Percentiles rank a stretch among this genome's conserved stretches.
phyloP scores from a whole-genome alignment of 92 coral and sea anemone genomes.

The Anthopleura xanthogrammica region DNA sequence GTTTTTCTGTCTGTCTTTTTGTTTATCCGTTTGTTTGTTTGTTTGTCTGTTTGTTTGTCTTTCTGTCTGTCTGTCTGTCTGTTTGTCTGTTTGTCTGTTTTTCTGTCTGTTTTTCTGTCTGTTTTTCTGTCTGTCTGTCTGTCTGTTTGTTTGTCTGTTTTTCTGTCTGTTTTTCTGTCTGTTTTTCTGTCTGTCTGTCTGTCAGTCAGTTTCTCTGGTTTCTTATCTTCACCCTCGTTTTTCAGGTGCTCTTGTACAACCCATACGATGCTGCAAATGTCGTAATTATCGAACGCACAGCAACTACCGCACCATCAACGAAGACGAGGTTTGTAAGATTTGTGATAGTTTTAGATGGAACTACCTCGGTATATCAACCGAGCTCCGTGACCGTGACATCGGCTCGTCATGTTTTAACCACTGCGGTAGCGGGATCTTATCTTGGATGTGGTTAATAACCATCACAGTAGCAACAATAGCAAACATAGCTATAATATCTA shows the following conservation, averaged over 20 bases:
- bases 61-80: no score
- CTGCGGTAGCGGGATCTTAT: slow-evolving; percentile 73
- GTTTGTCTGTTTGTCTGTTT: no score
- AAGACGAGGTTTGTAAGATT: slow-evolving; percentile 50
- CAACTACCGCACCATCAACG: slow-evolving; percentile 6
- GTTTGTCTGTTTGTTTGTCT: no score
- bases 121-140: no score
- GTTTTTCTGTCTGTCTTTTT: no score
- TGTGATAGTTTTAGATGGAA: slow-evolving; percentile 83
- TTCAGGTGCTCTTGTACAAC: slow-evolving; percentile 61
- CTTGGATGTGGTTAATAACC: slow-evolving; percentile 67
- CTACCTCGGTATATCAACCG: slow-evolving; percentile 64
- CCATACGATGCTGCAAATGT: slow-evolving; percentile 59
- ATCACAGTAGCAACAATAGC: slow-evolving; percentile 56
- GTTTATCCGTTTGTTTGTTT: no score
- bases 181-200: not conserved
- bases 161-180: no score
- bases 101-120: no score
- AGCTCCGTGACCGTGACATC: slow-evolving; percentile 68
- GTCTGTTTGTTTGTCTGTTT: no score
- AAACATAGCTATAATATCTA: slow-evolving; percentile 36
- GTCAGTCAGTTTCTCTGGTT: not conserved
- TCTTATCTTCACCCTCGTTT: not conserved
- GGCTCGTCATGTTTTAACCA: slow-evolving; percentile 77
- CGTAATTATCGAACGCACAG: slow-evolving; percentile 26